Base-by-base conservation (phyloP, 2,888 invertebrate species). In the Lasioglossum calceatum region DNA sequence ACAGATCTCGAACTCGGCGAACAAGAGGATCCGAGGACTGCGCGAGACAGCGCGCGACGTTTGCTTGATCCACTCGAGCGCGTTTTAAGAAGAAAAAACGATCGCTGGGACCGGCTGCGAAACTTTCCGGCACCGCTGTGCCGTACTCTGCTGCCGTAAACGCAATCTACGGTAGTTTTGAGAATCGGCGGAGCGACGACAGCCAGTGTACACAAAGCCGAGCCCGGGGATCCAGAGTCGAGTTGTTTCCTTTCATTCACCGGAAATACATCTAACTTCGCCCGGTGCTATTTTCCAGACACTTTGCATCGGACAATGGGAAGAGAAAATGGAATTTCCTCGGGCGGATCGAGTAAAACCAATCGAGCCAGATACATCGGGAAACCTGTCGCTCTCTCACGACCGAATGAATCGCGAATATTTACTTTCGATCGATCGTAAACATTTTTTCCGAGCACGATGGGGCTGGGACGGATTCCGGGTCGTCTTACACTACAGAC, bases 81-180 rank as follows among this genome's bases (percentile, higher is more conserved):
- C 2, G 67, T 19, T 92, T 91, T 87, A 90, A 86, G 78, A 91
- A 87, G 85, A 91, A 90, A 91, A 90, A 90, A 32, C 64, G 64
- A 64, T 19, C 16, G 32, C 8, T 5, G 12, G 88, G 61, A 70
- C 16, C 47, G 42, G n/a, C 54, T 67, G 82, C 67, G 87, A 87
- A 76, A 85, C 77, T 86, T 83, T 87, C 84, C 84, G 89, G 89
- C 88, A 54, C 61, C 0, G 27, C 4, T 5, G 0, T 2, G 27
- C 58, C 3, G 16, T 4, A 32, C 64, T 7, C 7, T 2, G 61
- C 14, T 3, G 89, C 82, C 82, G 91, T 89, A 92, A 92, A 93
- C 91, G 92, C 87, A 91, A 93, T 93, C 92, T 89, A 87, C 32
- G 32, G 83, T 90, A 64, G 64, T 91, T 70, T 82, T 76, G 77